A percentile compares a stretch with the other conserved stretches of the same genome.
Conservation (phyloP, 2,888 invertebrate species). For the Coenonympha arcania region DNA sequence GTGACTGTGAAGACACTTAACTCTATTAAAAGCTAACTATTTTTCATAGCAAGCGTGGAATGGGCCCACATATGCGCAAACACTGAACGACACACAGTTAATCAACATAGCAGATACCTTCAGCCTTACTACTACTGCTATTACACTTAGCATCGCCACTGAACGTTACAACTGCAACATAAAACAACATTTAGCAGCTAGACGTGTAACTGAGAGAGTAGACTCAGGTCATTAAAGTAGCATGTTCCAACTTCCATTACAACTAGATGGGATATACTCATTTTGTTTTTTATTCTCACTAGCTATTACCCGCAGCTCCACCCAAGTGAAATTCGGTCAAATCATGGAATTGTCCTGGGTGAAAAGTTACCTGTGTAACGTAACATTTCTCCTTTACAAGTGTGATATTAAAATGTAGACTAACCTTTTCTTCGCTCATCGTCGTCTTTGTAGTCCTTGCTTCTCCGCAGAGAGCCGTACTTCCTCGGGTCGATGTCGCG, state of each 20-base stretch:
- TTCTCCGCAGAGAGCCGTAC: constrained; percentile 47
- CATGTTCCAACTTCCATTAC: too few relatives aligned
- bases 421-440: constrained; percentile 50
- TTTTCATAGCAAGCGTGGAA: neutral
- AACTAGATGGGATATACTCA: too few relatives aligned
- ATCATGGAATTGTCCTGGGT: too few relatives aligned
- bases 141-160: constrained; percentile 57
- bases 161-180: constrained; percentile 67
- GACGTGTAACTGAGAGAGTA: neutral
- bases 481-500: constrained; percentile 60
- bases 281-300: too few relatives aligned
- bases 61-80: constrained; percentile 12
- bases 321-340: too few relatives aligned
- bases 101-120: constrained; percentile 42
- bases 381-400: too few relatives aligned
- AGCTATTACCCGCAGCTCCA: too few relatives aligned
- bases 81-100: constrained; percentile 30
- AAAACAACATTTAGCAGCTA: constrained; percentile 33
- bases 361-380: too few relatives aligned
- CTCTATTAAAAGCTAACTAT: neutral
- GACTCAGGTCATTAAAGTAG: too few relatives aligned
- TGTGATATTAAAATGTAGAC: too few relatives aligned
- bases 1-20: neutral
- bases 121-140: constrained; percentile 48
- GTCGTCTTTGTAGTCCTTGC: constrained; percentile 51